Conservation (phyloP, 2,113 vertebrate genomes). For the Cinclus mexicanus region DNA sequence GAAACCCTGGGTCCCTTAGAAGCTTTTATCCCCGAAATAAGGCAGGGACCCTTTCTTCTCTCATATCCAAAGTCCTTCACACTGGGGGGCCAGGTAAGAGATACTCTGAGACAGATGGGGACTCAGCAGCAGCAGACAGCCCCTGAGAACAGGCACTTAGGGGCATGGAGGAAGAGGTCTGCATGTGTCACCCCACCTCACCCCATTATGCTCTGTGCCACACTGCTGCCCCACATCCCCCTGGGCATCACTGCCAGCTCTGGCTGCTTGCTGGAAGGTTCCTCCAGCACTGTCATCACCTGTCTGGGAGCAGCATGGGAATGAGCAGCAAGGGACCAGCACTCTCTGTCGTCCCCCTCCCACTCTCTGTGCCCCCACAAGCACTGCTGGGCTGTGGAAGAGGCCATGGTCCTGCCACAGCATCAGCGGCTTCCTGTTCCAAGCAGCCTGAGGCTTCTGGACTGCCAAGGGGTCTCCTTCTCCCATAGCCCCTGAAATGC, state of each 20-base stretch:
- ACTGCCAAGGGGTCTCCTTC: neutral
- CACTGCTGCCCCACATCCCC: neutral
- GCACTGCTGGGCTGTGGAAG: neutral
- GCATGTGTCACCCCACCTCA: neutral
- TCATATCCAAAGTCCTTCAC: neutral
- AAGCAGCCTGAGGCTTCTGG: neutral
- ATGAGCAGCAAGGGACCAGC: neutral
- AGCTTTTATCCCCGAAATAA: neutral
- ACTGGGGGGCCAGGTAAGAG: neutral
- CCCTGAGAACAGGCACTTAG: neutral
- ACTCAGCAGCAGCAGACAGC: neutral
- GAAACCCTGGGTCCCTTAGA: neutral
- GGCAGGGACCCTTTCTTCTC: neutral
- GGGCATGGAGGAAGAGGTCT: neutral
- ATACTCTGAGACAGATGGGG: neutral
- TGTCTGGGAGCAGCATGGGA: accelerated
- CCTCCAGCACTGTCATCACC: neutral
- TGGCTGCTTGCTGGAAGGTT: neutral
- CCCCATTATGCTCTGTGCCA: accelerated
- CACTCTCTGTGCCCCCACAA: neutral
- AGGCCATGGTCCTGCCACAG: accelerated
- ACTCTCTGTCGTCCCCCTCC: neutral
- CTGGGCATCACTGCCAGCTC: neutral
- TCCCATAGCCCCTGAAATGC: neutral
- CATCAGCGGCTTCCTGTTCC: accelerated